Percentiles rank a stretch among this genome's conserved stretches.
Conservation (phyloP, 2,797 vertebrate genomes). For the Linurgus olivaceus region DNA sequence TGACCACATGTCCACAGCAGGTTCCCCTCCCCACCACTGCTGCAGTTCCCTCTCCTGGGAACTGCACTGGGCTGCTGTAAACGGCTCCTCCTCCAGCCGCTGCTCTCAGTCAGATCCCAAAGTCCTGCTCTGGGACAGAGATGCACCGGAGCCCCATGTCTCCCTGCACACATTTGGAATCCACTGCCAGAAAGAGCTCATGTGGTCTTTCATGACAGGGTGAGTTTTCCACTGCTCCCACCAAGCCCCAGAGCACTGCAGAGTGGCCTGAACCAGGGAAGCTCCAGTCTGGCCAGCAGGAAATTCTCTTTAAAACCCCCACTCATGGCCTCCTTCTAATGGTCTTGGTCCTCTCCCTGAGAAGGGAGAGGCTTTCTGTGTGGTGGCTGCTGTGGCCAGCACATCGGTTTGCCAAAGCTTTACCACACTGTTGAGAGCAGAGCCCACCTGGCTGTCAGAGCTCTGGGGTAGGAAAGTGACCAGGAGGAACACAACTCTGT, state of each 20-base stretch:
- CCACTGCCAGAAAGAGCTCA: neutral
- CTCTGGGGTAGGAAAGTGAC: neutral
- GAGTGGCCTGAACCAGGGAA: neutral
- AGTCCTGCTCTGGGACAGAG: neutral
- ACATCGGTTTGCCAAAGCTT: neutral
- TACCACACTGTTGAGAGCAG: rapidly evolving
- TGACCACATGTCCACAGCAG: neutral
- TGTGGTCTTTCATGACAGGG: neutral
- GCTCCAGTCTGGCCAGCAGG: neutral
- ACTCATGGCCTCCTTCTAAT: neutral
- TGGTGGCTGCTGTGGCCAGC: neutral
- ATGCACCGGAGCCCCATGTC: rapidly evolving
- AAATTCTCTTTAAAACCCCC: neutral
- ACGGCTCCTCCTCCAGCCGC: rapidly evolving
- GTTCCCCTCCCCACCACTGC: neutral
- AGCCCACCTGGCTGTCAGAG: neutral
- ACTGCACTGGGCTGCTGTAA: neutral
- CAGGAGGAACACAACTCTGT: neutral
- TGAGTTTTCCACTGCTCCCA: neutral
- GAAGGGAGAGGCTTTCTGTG: neutral
- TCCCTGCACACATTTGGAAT: neutral
- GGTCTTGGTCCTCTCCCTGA: neutral
- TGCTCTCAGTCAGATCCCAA: neutral
- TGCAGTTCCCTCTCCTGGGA: neutral
- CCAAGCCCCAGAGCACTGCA: rapidly evolving